Evolutionary conservation across 2,888 invertebrate genomes (phyloP).

Genomic region (Globia sparganii): DNA sequence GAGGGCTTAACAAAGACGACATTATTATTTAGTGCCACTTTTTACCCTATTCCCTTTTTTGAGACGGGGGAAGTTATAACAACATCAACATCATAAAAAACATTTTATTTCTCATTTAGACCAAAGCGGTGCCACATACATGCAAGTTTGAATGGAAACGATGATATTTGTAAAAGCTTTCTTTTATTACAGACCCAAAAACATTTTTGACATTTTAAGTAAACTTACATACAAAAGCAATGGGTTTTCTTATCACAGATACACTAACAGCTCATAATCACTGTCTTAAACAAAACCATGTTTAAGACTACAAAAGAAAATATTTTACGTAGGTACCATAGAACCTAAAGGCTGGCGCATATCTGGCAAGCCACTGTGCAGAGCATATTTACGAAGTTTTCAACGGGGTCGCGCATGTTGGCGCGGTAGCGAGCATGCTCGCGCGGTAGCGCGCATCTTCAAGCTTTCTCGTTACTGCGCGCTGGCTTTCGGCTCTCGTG

Average conservation of each 20-base stretch:
- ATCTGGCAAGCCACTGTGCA: not conserved
- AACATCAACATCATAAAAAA: not conserved
- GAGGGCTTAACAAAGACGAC: no score
- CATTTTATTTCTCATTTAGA: not conserved
- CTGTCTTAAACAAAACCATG: conserved; percentile 43
- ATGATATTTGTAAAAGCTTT: conserved; percentile 30
- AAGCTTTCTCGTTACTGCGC: no score
- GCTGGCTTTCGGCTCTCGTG: not conserved
- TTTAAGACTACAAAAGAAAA: conserved; percentile 43
- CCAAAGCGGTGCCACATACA: not conserved
- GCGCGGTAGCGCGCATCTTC: not conserved
- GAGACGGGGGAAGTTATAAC: no score
- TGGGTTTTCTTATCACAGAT: conserved; percentile 44
- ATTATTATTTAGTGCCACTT: no score
- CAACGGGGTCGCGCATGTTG: not conserved
- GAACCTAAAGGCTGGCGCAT: not conserved
- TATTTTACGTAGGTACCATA: conserved; percentile 8
- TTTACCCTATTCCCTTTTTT: no score
- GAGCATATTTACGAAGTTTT: not conserved
- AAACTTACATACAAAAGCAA: conserved; percentile 33
- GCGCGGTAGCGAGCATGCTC: not conserved
- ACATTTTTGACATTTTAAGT: conserved; percentile 7
- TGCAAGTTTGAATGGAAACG: not conserved
- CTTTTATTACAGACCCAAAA: conserved; percentile 2
- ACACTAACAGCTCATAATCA: conserved; percentile 47